Evolutionary conservation across 2,113 vertebrate genomes (phyloP).

Genomic region (Catagonus wagneri): DNA sequence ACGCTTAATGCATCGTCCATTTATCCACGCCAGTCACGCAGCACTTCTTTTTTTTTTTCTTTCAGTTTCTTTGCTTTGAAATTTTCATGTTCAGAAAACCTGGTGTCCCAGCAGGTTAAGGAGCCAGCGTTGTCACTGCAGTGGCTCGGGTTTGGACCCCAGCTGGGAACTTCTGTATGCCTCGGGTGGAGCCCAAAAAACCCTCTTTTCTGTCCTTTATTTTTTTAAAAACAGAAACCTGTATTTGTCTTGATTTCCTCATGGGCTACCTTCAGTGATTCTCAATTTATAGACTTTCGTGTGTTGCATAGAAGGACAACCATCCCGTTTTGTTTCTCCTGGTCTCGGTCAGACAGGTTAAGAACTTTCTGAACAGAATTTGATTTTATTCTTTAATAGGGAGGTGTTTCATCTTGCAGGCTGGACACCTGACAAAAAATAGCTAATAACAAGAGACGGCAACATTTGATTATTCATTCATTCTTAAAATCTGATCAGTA

Average conservation of each 20-base stretch:
- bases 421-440: background rate
- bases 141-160: no score
- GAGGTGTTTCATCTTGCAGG: background rate
- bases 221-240: background rate
- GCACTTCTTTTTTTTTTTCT: background rate
- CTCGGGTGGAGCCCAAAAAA: no score
- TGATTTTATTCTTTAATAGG: background rate
- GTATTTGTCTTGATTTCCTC: background rate
- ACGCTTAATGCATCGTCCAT: no score
- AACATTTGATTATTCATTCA: background rate
- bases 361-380: background rate
- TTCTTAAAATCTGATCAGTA: background rate
- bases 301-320: background rate
- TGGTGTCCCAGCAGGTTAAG: no score
- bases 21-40: background rate
- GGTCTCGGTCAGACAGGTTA: background rate
- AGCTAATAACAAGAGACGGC: background rate
- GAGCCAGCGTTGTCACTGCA: no score
- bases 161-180: no score
- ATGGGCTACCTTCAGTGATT: background rate
- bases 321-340: background rate
- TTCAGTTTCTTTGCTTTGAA: background rate
- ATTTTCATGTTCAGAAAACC: background rate
- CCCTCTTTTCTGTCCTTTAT: background rate
- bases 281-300: background rate